Evolutionary conservation across 1,140 invertebrate species (phyloP).

Genomic region (Aphis craccivora): DNA sequence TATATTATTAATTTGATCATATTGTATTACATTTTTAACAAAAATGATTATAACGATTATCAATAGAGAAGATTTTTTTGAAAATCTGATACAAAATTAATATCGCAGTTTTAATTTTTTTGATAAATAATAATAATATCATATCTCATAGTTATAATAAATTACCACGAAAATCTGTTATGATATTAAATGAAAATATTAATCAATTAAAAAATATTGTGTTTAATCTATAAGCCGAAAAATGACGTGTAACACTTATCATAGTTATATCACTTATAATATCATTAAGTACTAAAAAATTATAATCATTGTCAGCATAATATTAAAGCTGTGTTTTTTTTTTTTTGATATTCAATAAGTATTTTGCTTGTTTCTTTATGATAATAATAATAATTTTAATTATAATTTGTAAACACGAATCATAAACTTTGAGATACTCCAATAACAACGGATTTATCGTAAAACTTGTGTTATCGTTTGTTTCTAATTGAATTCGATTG

Average conservation of each 20-base stretch:
- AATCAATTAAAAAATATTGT: neutral
- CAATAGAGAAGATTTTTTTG: neutral
- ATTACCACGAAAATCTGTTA: neutral
- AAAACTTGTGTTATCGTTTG: neutral
- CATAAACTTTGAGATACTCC: neutral
- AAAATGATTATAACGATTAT: neutral
- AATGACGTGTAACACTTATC: too few relatives aligned
- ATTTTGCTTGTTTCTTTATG: neutral
- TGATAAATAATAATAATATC: too few relatives aligned
- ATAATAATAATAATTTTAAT: neutral
- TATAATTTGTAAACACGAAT: neutral
- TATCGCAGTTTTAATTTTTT: neutral
- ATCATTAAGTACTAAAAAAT: neutral
- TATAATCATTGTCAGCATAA: neutral
- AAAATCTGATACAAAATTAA: neutral
- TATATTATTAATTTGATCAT: too few relatives aligned
- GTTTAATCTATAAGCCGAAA: neutral
- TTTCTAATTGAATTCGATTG: neutral
- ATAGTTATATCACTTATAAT: neutral
- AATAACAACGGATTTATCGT: neutral
- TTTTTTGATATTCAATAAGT: neutral
- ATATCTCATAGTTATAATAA: neutral
- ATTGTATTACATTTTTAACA: neutral
- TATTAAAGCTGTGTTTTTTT: neutral
- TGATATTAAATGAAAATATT: too few relatives aligned